Evolutionary conservation across 2,888 invertebrate species (phyloP).

Genomic region (Clanis bilineata): DNA sequence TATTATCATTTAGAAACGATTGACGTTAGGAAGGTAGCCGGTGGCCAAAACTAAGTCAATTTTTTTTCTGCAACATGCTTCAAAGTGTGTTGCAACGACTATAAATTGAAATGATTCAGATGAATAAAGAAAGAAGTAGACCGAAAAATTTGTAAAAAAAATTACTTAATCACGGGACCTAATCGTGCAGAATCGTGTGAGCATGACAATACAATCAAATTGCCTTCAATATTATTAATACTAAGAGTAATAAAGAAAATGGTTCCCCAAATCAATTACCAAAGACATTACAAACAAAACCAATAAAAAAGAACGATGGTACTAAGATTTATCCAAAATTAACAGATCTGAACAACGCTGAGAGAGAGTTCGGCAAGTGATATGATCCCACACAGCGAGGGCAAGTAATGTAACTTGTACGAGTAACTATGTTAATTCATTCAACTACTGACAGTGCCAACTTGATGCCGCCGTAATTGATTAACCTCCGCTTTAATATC

Average conservation of each 20-base stretch:
- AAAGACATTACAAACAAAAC: neutral
- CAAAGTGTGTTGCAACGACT: no score
- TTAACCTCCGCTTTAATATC: conserved; percentile 33
- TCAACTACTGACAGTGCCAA: conserved; percentile 30
- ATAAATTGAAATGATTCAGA: no score
- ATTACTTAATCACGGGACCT: no score
- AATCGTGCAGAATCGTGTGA: no score
- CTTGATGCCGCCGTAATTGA: conserved; percentile 34
- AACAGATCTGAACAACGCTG: conserved; percentile 20
- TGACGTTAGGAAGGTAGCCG: no score
- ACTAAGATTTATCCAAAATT: conserved; percentile 7
- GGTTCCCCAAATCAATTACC: neutral
- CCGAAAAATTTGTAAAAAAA: no score
- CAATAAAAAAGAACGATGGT: neutral
- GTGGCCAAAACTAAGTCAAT: no score
- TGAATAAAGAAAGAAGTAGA: neutral
- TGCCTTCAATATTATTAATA: no score
- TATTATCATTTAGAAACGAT: no score
- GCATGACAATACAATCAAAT: no score
- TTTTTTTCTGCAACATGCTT: no score
- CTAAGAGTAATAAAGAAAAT: no score
- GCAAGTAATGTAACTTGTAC: conserved; percentile 24
- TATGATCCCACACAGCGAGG: conserved; percentile 24
- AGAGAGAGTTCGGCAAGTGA: conserved; percentile 27
- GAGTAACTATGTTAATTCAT: conserved; percentile 39